Evolutionary conservation across 2,888 invertebrate species (phyloP).

Genomic region (Epirrhoe alternata): DNA sequence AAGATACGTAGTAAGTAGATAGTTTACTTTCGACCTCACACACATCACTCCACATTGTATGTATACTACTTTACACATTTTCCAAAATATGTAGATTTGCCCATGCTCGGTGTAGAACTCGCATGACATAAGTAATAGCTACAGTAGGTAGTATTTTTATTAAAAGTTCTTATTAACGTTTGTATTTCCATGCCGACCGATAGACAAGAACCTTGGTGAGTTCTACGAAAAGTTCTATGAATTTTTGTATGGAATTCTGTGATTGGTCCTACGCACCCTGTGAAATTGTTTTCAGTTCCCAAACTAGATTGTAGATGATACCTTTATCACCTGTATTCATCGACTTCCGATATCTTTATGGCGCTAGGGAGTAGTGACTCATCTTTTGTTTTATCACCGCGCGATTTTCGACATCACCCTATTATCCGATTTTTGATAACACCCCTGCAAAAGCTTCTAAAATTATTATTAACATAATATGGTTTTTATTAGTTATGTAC

Average conservation of each 20-base stretch:
- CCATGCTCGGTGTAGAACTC: conserved; percentile 3
- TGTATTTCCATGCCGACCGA: conserved; percentile 77
- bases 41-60: background rate
- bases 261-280: conserved; percentile 24
- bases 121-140: conserved; percentile 19
- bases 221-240: conserved; percentile 47
- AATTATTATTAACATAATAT: too few species aligned
- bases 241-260: conserved; percentile 6
- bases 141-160: conserved; percentile 10
- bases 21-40: background rate
- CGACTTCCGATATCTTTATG: too few species aligned
- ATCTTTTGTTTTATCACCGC: too few species aligned
- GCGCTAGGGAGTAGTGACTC: too few species aligned
- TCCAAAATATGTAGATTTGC: conserved; percentile 6
- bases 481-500: too few species aligned
- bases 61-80: background rate
- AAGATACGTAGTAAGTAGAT: conserved; percentile 2
- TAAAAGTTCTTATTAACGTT: conserved; percentile 23
- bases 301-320: too few species aligned
- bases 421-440: too few species aligned
- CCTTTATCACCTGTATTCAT: too few species aligned
- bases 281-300: conserved; percentile 16
- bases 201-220: conserved; percentile 83
- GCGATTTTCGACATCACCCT: too few species aligned
- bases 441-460: too few species aligned